Evolutionary conservation across 2,888 invertebrate species (phyloP).

Genomic region (Sylvicola cinctus): DNA sequence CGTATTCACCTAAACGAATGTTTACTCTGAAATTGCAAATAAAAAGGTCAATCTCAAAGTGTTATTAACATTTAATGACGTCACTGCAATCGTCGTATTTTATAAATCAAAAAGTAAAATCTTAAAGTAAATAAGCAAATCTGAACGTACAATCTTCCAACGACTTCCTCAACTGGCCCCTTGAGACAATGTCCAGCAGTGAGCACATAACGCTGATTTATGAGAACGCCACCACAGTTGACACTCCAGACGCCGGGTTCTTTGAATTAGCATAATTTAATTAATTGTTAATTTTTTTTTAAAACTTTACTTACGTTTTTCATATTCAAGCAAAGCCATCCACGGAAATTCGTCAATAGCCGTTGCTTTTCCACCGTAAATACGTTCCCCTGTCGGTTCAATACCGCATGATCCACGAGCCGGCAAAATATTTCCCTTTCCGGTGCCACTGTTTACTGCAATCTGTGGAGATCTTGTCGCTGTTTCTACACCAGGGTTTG

Average conservation of each 20-base stretch:
- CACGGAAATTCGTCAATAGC: conserved; percentile 45
- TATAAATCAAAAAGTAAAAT: too few species aligned
- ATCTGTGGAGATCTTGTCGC: too few species aligned
- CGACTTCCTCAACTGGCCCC: conserved; percentile 4
- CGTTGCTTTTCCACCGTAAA: conserved; percentile 37
- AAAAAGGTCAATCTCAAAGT: conserved; percentile 4
- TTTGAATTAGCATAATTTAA: too few species aligned
- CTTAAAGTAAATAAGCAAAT: not conserved
- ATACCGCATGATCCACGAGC: conserved; percentile 17
- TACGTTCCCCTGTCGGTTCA: conserved; percentile 25
- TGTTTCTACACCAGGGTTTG: too few species aligned
- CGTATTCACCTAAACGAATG: conserved; percentile 19
- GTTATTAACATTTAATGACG: not conserved
- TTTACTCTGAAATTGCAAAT: conserved; percentile 9
- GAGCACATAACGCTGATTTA: conserved; percentile 39
- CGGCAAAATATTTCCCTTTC: conserved; percentile 15
- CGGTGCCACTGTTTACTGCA: conserved; percentile 2
- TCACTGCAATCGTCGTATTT: too few species aligned
- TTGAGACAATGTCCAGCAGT: conserved; percentile 37
- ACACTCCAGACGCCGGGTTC: not conserved
- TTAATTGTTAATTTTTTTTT: too few species aligned
- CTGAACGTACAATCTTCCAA: conserved; percentile 5
- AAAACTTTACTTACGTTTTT: conserved; percentile 30
- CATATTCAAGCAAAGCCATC: conserved; percentile 46
- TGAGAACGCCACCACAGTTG: conserved; percentile 54